Evolutionary conservation across 2,888 invertebrate species (phyloP).

Genomic region (Drosophila mimetica): DNA sequence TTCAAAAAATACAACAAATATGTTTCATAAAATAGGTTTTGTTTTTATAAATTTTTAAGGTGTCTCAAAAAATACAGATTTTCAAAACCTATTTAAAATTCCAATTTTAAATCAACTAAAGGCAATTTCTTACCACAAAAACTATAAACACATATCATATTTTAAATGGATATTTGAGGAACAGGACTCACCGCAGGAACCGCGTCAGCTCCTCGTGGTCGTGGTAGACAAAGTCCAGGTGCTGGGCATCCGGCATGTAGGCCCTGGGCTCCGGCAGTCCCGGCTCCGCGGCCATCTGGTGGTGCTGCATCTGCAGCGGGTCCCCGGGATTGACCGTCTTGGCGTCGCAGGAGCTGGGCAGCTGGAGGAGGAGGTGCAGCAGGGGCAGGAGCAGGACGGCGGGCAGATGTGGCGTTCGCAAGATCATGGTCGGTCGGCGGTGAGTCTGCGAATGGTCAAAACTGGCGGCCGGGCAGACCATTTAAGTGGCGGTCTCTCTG

Average conservation of each 20-base stretch:
- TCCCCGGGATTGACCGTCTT: conserved; percentile 70
- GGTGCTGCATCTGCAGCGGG: conserved; percentile 35
- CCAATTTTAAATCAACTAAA: too few relatives aligned
- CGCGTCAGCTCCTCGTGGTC: conserved; percentile 93
- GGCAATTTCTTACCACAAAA: too few relatives aligned
- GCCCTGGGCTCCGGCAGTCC: conserved; percentile 82
- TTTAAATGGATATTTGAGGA: not conserved
- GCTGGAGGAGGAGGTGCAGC: conserved; percentile 21
- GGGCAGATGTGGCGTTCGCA: conserved; percentile 66
- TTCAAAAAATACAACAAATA: too few relatives aligned
- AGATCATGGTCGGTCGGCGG: conserved; percentile 71
- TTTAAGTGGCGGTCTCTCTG: conserved; percentile 53
- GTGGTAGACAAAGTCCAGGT: conserved; percentile 93
- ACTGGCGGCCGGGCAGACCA: conserved; percentile 49
- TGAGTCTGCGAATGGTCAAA: conserved; percentile 69
- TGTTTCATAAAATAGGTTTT: too few relatives aligned
- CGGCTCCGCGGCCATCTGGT: conserved; percentile 56
- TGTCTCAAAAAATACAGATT: not conserved
- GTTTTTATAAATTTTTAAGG: too few relatives aligned
- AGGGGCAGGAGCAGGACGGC: conserved; percentile 47
- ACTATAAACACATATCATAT: too few relatives aligned
- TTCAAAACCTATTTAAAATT: not conserved
- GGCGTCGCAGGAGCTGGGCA: conserved; percentile 39
- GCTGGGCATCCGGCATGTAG: conserved; percentile 83
- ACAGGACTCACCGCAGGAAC: conserved; percentile 87